A percentile compares a stretch with the other conserved stretches of the same genome.
Evolutionary conservation across 2,113 vertebrate species (phyloP).

Genomic region (Stictonetta naevosa): DNA sequence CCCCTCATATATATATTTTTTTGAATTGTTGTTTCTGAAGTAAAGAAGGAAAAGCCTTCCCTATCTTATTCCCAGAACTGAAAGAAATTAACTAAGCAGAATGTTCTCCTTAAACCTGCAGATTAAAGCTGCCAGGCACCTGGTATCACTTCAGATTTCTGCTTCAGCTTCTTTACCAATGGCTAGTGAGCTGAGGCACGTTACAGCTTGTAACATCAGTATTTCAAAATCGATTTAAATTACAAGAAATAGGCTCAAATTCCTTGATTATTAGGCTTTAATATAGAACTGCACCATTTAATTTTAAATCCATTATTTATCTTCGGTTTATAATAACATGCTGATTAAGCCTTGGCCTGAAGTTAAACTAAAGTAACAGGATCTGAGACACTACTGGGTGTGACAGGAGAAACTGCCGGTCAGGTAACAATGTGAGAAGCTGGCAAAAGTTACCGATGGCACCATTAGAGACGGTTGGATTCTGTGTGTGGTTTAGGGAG

Average conservation of each 20-base stretch:
- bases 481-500: not conserved
- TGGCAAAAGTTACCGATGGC: not conserved
- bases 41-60: not conserved
- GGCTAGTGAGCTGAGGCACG: not conserved
- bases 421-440: not conserved
- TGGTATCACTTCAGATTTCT: not conserved
- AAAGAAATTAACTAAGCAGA: not conserved
- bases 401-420: not conserved
- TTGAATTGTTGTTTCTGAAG: not conserved
- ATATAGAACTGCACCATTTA: not conserved
- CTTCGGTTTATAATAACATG: not conserved
- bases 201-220: not conserved
- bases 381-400: not conserved
- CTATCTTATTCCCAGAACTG: not conserved
- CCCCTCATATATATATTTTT: not conserved
- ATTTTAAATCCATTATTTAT: not conserved
- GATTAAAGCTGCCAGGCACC: not conserved
- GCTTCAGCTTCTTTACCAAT: not conserved
- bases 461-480: not conserved
- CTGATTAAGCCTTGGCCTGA: not conserved
- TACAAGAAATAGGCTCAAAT: not conserved
- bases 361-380: not conserved
- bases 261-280: not conserved
- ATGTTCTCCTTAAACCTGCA: not conserved
- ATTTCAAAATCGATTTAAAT: not conserved